Percentiles rank a stretch among this genome's conserved stretches.
Evolutionary conservation across 2,888 invertebrate species (phyloP).

Genomic region (Phaedon cochleariae): DNA sequence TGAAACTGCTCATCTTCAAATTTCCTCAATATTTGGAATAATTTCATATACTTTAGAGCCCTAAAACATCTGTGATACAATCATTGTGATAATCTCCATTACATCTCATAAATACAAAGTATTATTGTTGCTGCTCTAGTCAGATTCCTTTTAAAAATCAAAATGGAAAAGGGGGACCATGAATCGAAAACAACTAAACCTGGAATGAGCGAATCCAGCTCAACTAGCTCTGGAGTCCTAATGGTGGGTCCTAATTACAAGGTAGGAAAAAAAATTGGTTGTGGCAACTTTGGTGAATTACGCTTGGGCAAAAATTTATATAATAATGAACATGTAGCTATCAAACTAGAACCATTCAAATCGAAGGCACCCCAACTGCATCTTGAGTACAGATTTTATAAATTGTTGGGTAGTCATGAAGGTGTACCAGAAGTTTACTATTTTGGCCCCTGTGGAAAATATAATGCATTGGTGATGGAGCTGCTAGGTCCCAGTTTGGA

Average conservation of each 20-base stretch:
- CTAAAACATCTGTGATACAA: slow-evolving; percentile 20
- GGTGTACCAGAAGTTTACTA: slow-evolving; percentile 77
- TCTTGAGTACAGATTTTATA: slow-evolving; percentile 99
- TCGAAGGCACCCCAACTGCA: slow-evolving; percentile 99
- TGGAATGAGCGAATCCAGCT: slow-evolving; percentile 73
- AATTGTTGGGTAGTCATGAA: slow-evolving; percentile 93
- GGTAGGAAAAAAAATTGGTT: slow-evolving; percentile 99
- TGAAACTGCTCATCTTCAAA: no score
- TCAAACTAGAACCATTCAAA: slow-evolving; percentile 99
- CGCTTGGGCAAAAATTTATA: slow-evolving; percentile 99
- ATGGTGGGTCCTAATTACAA: slow-evolving; percentile 99
- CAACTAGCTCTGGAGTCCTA: slow-evolving; percentile 83
- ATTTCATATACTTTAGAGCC: not conserved
- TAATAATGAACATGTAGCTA: slow-evolving; percentile 99
- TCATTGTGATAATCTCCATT: slow-evolving; percentile 10
- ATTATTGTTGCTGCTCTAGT: not conserved
- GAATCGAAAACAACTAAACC: slow-evolving; percentile 23
- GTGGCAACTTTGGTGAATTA: slow-evolving; percentile 99
- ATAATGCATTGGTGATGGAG: slow-evolving; percentile 78
- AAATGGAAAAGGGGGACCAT: slow-evolving; percentile 35
- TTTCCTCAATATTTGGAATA: not conserved
- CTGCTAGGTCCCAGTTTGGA: slow-evolving; percentile 76
- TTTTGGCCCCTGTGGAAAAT: slow-evolving; percentile 77
- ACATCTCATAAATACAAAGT: not conserved
- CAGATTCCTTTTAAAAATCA: not conserved